Evolutionary conservation across 1,140 invertebrate genomes (phyloP).

Genomic region (Callitettix versicolor): DNA sequence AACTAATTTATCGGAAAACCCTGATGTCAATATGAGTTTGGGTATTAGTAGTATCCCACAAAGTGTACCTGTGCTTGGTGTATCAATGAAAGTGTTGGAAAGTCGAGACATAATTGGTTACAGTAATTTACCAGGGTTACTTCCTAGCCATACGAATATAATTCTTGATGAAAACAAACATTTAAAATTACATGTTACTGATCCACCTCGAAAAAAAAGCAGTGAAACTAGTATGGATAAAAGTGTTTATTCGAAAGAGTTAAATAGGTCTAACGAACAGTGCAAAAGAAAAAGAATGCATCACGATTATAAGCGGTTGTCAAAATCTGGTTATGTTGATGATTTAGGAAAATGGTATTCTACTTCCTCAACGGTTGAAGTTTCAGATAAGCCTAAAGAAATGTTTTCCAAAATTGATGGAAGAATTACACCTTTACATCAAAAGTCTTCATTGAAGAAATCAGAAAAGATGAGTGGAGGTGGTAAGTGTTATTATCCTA

Average conservation of each 20-base stretch:
- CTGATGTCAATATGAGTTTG: too few relatives aligned
- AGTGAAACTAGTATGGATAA: not conserved
- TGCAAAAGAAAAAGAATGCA: constrained; percentile 21
- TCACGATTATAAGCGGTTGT: constrained; percentile 23
- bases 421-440: too few relatives aligned
- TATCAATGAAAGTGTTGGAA: constrained; percentile 18
- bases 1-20: too few relatives aligned
- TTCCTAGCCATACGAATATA: constrained; percentile 9
- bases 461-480: too few relatives aligned
- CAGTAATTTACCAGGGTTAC: constrained; percentile 21
- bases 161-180: not conserved
- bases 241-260: constrained; percentile 1
- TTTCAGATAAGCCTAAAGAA: too few relatives aligned
- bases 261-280: constrained; percentile 9
- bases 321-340: constrained; percentile 24
- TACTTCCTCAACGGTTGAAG: not conserved
- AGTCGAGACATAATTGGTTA: constrained; percentile 20
- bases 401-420: too few relatives aligned
- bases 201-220: constrained; percentile 4
- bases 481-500: too few relatives aligned
- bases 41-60: too few relatives aligned
- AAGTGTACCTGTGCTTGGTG: constrained; percentile 1
- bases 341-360: constrained; percentile 20
- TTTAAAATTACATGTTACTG: constrained; percentile 2
- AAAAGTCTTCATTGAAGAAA: too few relatives aligned